A percentile compares a stretch with the other conserved stretches of the same genome.
Evolutionary conservation across 1,140 invertebrate genomes (phyloP).

Genomic region (Agraylea sexmaculata): DNA sequence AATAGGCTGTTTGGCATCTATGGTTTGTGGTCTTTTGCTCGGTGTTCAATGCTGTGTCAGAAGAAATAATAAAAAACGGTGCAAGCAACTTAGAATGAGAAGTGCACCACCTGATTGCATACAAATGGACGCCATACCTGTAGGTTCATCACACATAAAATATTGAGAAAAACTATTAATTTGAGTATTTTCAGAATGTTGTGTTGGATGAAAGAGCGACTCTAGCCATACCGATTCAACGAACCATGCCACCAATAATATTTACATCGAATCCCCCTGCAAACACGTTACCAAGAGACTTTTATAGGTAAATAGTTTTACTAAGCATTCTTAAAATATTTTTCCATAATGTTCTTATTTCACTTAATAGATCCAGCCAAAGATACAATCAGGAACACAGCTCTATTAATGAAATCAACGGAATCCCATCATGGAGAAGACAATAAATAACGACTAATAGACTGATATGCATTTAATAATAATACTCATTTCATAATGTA

Average conservation of each 20-base stretch:
- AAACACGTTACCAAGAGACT: slow-evolving; percentile 15
- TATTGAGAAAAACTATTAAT: not conserved
- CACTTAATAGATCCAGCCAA: slow-evolving; percentile 8
- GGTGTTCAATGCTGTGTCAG: slow-evolving; percentile 50
- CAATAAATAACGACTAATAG: slow-evolving; percentile 5
- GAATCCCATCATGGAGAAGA: slow-evolving; percentile 19
- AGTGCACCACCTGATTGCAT: slow-evolving; percentile 22
- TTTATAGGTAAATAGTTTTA: slow-evolving; percentile 9
- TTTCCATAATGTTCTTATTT: not conserved
- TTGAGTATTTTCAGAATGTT: slow-evolving; percentile 10
- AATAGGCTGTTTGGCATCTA: slow-evolving; percentile 40
- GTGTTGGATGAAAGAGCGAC: slow-evolving; percentile 9
- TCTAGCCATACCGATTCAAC: slow-evolving; percentile 1
- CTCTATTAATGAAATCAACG: slow-evolving; percentile 15
- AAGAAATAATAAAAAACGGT: slow-evolving; percentile 39
- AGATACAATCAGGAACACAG: slow-evolving; percentile 7
- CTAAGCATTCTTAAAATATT: not conserved
- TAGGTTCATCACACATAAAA: slow-evolving; percentile 16
- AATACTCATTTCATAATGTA: not conserved
- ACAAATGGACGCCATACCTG: slow-evolving; percentile 36
- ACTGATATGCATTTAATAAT: no score
- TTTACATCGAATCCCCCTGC: slow-evolving; percentile 5
- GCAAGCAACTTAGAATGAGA: slow-evolving; percentile 20
- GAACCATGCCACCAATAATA: slow-evolving; percentile 16
- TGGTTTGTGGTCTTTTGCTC: slow-evolving; percentile 44